Evolutionary conservation across 2,797 vertebrate species (phyloP).

Genomic region (Aplochiton taeniatus): DNA sequence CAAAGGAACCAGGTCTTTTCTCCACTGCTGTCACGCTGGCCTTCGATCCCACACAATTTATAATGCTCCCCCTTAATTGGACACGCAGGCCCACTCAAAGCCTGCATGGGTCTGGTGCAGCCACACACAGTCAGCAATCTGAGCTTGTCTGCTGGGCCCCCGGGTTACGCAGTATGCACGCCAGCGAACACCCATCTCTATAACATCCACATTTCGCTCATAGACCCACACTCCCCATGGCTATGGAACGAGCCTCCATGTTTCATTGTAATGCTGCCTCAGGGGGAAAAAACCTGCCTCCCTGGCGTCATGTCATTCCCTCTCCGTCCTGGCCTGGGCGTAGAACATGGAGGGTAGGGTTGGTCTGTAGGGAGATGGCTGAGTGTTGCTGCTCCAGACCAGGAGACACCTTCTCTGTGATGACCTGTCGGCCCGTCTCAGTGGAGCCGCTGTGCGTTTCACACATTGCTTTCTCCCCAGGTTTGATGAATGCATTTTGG

Average conservation of each 20-base stretch:
- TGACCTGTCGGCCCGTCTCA: conserved; percentile 72
- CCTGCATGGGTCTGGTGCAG: conserved; percentile 41
- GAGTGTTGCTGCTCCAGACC: conserved; percentile 49
- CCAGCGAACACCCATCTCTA: neutral
- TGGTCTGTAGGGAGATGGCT: conserved; percentile 45
- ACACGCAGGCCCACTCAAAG: conserved; percentile 46
- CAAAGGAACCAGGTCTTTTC: conserved; percentile 41
- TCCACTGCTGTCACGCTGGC: conserved; percentile 57
- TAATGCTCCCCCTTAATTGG: conserved; percentile 65
- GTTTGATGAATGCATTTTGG: conserved; percentile 80
- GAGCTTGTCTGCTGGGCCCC: conserved; percentile 37
- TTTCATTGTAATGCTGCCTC: too few species aligned
- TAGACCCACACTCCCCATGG: too few species aligned
- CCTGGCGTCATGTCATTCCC: too few species aligned
- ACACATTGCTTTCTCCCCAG: conserved; percentile 71
- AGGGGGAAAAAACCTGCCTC: too few species aligned
- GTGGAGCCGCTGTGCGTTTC: conserved; percentile 39
- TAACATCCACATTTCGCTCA: neutral
- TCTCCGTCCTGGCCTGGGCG: neutral
- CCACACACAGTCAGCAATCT: conserved; percentile 58
- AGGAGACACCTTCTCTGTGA: conserved; percentile 70
- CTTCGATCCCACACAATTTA: conserved; percentile 73
- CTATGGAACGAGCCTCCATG: too few species aligned
- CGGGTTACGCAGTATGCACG: conserved; percentile 50
- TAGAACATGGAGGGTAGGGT: conserved; percentile 11